These are phyloP conservation scores for Petrocephalus schoutedeni DNA, from an alignment of 2,797 vertebrate genomes.

Conservation along the genomic window DNA sequence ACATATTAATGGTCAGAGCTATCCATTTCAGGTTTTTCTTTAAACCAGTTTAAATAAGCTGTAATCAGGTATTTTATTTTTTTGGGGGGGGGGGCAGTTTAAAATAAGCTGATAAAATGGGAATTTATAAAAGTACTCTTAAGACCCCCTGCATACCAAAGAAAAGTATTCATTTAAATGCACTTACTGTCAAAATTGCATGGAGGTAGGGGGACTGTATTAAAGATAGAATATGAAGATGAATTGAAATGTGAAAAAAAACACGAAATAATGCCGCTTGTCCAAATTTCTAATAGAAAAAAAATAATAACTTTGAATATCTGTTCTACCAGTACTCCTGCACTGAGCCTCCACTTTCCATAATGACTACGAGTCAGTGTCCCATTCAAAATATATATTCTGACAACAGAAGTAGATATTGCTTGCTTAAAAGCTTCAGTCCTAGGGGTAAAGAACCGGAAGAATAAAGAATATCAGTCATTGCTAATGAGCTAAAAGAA, in stretches of 20 bases:
- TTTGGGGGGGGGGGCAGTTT: slow-evolving; percentile 29
- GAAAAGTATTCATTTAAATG: slow-evolving; percentile 69
- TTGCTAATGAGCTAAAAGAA: slow-evolving; percentile 98
- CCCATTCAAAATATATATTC: slow-evolving; percentile 64
- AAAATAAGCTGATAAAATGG: slow-evolving; percentile 45
- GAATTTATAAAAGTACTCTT: slow-evolving; percentile 31
- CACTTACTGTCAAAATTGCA: slow-evolving; percentile 68
- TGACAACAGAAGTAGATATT: slow-evolving; percentile 76
- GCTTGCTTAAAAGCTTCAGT: slow-evolving; percentile 78
- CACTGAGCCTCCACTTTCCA: slow-evolving; percentile 76
- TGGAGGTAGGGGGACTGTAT: slow-evolving; percentile 26
- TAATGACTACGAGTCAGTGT: slow-evolving; percentile 77
- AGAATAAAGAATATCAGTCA: slow-evolving; percentile 93
- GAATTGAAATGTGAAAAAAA: slow-evolving; percentile 57
- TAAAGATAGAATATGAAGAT: slow-evolving; percentile 71
- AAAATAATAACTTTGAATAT: slow-evolving; percentile 70
- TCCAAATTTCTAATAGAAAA: slow-evolving; percentile 62
- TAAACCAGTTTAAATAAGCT: slow-evolving; percentile 56
- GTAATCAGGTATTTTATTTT: slow-evolving; percentile 50
- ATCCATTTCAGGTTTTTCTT: slow-evolving; percentile 52
- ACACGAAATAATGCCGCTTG: slow-evolving; percentile 53
- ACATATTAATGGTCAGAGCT: slow-evolving; percentile 58
- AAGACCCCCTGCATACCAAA: slow-evolving; percentile 54
- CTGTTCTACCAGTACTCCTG: slow-evolving; percentile 73
- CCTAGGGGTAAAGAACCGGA: slow-evolving; percentile 81